Evolutionary conservation across 2,797 vertebrate genomes (phyloP).

Genomic region (Falco cherrug): DNA sequence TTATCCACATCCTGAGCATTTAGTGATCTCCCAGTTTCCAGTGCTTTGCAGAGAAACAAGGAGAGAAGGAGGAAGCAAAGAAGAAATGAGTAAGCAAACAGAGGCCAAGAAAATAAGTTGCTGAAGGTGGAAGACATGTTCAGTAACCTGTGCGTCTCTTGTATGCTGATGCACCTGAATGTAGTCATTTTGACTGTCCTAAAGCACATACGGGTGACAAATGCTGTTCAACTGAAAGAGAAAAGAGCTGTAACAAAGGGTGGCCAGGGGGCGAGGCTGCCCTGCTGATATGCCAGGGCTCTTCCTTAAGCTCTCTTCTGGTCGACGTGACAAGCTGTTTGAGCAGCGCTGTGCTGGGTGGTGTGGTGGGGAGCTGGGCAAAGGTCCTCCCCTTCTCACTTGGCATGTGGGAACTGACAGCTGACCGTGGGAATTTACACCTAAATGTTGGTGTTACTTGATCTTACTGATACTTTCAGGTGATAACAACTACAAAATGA

Average conservation of each 20-base stretch:
- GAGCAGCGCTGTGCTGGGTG: background rate
- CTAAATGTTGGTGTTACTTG: background rate
- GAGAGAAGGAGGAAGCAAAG: background rate
- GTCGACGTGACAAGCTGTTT: background rate
- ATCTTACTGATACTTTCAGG: background rate
- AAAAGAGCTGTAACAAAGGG: background rate
- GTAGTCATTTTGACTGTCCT: background rate
- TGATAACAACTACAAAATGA: background rate
- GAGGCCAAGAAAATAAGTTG: background rate
- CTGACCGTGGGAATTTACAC: background rate
- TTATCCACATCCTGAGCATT: background rate
- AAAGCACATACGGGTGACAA: background rate
- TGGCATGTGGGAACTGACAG: background rate
- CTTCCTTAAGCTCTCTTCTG: background rate
- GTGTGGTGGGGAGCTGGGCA: background rate
- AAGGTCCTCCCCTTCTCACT: background rate
- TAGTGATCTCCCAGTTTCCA: background rate
- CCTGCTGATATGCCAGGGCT: rapidly evolving
- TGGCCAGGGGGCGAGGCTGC: background rate
- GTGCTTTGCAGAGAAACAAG: background rate
- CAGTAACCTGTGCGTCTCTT: background rate
- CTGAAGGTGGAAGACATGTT: background rate
- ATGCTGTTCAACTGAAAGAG: background rate
- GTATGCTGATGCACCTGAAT: background rate
- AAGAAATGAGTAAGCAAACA: background rate